A percentile compares a stretch with the other conserved stretches of the same genome.
These are phyloP conservation scores for Neoascia interrupta DNA, from an alignment of 2,888 invertebrate species.

Conservation along the genomic window DNA sequence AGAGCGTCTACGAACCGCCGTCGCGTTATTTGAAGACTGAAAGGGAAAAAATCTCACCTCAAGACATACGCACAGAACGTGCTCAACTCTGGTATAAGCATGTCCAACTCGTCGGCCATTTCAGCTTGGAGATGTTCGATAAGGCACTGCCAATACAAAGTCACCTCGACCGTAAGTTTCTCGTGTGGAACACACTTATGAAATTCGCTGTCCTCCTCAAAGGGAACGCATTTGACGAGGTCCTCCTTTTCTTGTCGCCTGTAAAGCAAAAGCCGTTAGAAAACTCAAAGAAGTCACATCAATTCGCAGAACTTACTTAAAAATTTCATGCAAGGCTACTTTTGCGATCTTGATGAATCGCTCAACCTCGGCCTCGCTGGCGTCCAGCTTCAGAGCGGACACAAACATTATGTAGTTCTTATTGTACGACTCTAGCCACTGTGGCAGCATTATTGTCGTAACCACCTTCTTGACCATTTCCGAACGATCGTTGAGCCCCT, in stretches of 20 bases:
- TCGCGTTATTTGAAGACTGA: no score
- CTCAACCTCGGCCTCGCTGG: conserved; percentile 83
- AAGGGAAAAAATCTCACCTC: no score
- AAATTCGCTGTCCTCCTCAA: conserved; percentile 77
- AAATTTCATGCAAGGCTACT: conserved; percentile 81
- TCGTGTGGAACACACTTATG: conserved; percentile 81
- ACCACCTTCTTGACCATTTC: conserved; percentile 81
- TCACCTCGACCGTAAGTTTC: conserved; percentile 81
- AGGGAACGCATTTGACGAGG: conserved; percentile 79
- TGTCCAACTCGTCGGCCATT: conserved; percentile 76
- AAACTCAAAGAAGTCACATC: background rate
- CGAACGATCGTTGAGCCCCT: conserved; percentile 84
- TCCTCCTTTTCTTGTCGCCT: conserved; percentile 78
- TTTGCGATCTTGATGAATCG: conserved; percentile 82
- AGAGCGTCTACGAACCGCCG: no score
- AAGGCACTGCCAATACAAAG: conserved; percentile 84
- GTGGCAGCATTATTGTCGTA: conserved; percentile 82
- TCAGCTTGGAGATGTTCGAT: conserved; percentile 80
- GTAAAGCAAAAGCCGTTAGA: conserved; percentile 59
- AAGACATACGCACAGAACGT: conserved; percentile 87
- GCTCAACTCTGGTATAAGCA: conserved; percentile 84
- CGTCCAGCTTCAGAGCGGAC: conserved; percentile 87
- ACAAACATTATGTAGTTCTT: conserved; percentile 87
- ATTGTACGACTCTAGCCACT: conserved; percentile 88
- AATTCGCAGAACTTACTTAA: conserved; percentile 79